Base-by-base conservation (phyloP, 2,797 vertebrate genomes). In the Syngnathus rostellatus region DNA sequence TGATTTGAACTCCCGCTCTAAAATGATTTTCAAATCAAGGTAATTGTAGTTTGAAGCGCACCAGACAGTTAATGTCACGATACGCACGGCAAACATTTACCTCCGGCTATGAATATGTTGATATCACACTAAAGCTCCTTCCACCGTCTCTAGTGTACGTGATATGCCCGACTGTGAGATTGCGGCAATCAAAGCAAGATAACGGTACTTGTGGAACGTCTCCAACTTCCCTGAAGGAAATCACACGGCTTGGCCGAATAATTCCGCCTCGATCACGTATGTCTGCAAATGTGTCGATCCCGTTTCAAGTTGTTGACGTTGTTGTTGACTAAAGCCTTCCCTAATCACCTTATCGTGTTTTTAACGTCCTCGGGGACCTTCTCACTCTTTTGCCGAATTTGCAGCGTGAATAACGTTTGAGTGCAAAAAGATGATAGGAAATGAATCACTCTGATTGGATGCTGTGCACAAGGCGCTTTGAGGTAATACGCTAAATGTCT, bases 281-380 rank as follows among this genome's bases (percentile, higher is more conserved):
- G 11, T 70, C 45, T 67, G 31, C 63, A 59, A 54, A 55, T 67
- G 21, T 68, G 64, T 77, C 41, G 37, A 68, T 65, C 57, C 53
- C 38, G 17, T 68, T 62, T 73, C 16, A n/a, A 54, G 21, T 40
- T 69, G 51, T 61, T 70, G 46, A 69, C 57, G 11, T 19, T 62
- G 51, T 68, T 64, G n/a, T 41, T 21, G 10, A 7, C 39, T 62
- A 64, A 74, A 68, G 23, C 62, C 68, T 74, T 74, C 67, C 62
- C 70, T 62, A 68, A 64, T 71, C 37, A 19, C 69, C 65, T 72
- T 68, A 55, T 38, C 57, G 3, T 4, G 8, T 59, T 39, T 59
- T 38, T 9, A 1, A 21, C n/a, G 10, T 61, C 59, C 59, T 41
- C 4, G 0, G 38, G 38, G 59, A 19, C 21, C 58, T 59, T 37